Conservation (phyloP, 35 echinoderm and acorn worm genomes). For the Apostichopus parvimensis region DNA sequence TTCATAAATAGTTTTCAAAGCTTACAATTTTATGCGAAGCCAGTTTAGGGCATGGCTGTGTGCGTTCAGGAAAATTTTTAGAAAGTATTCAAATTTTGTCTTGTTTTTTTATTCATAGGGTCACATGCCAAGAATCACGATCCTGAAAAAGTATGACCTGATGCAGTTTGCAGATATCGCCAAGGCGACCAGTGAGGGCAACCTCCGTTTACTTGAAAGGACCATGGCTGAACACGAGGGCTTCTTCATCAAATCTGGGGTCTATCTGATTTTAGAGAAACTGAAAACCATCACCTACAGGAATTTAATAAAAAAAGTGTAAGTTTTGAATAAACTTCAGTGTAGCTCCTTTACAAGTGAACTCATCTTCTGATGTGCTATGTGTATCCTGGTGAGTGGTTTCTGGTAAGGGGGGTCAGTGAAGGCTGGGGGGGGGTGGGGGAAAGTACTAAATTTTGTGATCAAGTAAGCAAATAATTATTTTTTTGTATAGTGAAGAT, state of each 20-base stretch:
- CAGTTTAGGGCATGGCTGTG: too few species aligned
- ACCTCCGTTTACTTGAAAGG: constrained; percentile 71
- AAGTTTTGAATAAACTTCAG: background rate
- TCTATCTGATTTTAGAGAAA: constrained; percentile 98
- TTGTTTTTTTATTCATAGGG: constrained; percentile 46
- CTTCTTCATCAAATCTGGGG: constrained; percentile 95
- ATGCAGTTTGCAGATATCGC: constrained; percentile 95
- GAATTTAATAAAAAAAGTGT: constrained; percentile 99
- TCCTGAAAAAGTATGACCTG: constrained; percentile 94
- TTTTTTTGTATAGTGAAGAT: too few species aligned
- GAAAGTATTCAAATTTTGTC: background rate
- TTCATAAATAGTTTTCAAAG: too few species aligned
- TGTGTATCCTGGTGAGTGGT: too few species aligned
- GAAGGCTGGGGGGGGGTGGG: too few species aligned
- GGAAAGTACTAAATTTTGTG: too few species aligned
- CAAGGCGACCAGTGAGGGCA: constrained; percentile 77
- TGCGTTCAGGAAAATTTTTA: too few species aligned
- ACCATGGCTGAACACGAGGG: constrained; percentile 87
- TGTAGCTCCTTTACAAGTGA: too few species aligned
- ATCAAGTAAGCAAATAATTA: too few species aligned
- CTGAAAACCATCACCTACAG: constrained; percentile 98
- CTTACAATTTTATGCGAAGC: too few species aligned
- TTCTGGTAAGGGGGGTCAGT: too few species aligned
- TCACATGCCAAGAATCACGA: constrained; percentile 87
- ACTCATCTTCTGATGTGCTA: too few species aligned